Percentiles rank a stretch among this genome's conserved stretches.
Evolutionary conservation across 2,888 invertebrate genomes (phyloP).

Genomic region (Amitus sp.): DNA sequence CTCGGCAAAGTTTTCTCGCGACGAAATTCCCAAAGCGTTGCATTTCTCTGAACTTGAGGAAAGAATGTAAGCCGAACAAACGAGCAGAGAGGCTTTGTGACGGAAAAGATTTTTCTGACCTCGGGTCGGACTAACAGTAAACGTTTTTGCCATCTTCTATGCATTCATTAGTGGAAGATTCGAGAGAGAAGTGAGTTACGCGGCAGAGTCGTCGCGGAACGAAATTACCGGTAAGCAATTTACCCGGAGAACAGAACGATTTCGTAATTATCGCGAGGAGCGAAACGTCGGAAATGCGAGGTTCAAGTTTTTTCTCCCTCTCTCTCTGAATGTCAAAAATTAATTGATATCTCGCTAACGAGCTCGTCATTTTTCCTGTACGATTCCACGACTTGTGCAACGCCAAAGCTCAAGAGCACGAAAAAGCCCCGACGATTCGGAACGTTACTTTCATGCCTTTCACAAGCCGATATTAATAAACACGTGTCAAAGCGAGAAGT

Average conservation of each 20-base stretch:
- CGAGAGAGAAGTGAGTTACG: not conserved
- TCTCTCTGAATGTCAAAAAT: not conserved
- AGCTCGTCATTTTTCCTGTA: not conserved
- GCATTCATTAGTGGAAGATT: slow-evolving; percentile 21
- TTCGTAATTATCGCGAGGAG: slow-evolving; percentile 17
- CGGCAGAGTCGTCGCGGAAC: slow-evolving; percentile 12
- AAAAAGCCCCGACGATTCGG: no score
- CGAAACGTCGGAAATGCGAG: not conserved
- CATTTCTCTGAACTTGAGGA: no score
- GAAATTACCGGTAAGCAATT: slow-evolving; percentile 20
- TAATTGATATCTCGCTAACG: slow-evolving; percentile 2
- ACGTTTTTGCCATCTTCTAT: slow-evolving; percentile 21
- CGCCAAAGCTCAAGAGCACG: no score
- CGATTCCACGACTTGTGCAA: not conserved
- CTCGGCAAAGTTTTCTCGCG: no score
- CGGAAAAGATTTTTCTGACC: no score
- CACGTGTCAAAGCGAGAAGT: not conserved
- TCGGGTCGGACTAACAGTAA: slow-evolving; percentile 24
- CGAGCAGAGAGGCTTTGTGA: no score
- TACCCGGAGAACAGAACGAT: slow-evolving; percentile 20
- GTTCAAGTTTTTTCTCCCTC: no score
- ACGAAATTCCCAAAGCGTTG: no score
- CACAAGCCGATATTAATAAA: not conserved
- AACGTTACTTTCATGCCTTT: not conserved
- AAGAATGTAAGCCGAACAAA: no score